Base-by-base conservation (phyloP, 2,888 invertebrate species). In the Bellardia pandia region DNA sequence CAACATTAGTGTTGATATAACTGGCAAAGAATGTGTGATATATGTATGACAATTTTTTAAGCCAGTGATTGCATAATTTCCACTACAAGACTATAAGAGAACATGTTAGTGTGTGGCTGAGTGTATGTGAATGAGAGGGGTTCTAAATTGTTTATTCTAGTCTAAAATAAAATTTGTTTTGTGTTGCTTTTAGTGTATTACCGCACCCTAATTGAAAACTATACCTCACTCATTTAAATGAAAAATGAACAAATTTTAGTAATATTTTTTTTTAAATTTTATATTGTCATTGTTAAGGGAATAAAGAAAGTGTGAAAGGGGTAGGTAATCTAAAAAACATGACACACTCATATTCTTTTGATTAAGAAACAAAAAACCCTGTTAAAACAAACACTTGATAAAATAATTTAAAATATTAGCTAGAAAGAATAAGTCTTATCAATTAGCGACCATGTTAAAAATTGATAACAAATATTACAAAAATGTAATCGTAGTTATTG, bases 41-140 rank as follows among this genome's bases (percentile, higher is more conserved):
- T 58, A 66, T 56, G 37, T n/a, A n/a, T n/a, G n/a, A 13, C 48
- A 33, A 7, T 7, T 66, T 60, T 66, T 64, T 30, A 71, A 75
- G 69, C 45, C 74, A 81, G 60, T 60, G 81, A 81, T 77, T 78
- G 68, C 48, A 77, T 72, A 77, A 78, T 78, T 77, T 78, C n/a
- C 56, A 48, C 56, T 45, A 48, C 33, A 72, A 37, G n/a, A n/a
- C 13, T 30, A 30, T 42, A 66, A 64, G 30, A 64, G 23, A 23
- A 40, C 2, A 40, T 9, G 60, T 51, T 23, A 16, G 0, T 45
- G 13, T 45, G 11, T 45, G 45, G 11, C 4, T 9, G 33, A 33
- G 14, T 40, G 69, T 69, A 14, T 11, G 14, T 3, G 23, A n/a
- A 40, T 74, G 60, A 69, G 68, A 56, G 3, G 14, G 16, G 30